Evolutionary conservation across 1,140 invertebrate species (phyloP), one percentile per base, ranked within the genome.

Genomic region (Drosophila pachea): DNA sequence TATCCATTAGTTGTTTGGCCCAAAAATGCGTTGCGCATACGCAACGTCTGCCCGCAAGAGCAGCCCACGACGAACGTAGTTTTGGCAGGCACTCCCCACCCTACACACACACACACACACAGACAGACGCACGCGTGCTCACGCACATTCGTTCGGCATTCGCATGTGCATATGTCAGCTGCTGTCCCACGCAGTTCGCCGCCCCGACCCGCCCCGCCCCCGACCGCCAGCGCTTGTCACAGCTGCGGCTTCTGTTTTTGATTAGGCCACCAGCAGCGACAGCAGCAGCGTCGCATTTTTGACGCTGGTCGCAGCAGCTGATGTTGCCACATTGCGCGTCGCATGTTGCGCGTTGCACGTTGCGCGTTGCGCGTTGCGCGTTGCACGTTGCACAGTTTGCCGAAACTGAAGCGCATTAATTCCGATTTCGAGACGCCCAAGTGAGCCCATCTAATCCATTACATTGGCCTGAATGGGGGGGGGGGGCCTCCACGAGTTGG

Each of bases 241-340:
- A 66, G 65, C 73, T 83, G 78, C 55, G 78, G 78, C 73, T 84
- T 83, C 78, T 83, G 78, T 83, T 83, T 83, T 75, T 83, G 78
- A 83, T 84, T 83, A 83, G 79, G 73, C 77, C 59, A 83, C 65
- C 67, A 45, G 14, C 53, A 40, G 36, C 38, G 31, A 7, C 42
- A 36, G 31, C 50, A 12, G 2, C 7, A 6, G 42, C 33, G 38
- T 12, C 22, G 4, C 11, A 9, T 11, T 14, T 43, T 42, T 14
- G 31, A 11, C 31, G 31, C 42, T 35, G 31, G 14, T 7, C 7
- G 48, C 31, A 33, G 31, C 38, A 14, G 8, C 14, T 22, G 33
- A 5, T 47, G 32, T 16, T 33, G 36, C 35, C 43, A 49, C 22
- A n/a, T n/a, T n/a, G n/a, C n/a, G n/a, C 45, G 54, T 43, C 43